Base-by-base conservation (phyloP, 2,797 vertebrate species). In the Craterocephalus amniculus region DNA sequence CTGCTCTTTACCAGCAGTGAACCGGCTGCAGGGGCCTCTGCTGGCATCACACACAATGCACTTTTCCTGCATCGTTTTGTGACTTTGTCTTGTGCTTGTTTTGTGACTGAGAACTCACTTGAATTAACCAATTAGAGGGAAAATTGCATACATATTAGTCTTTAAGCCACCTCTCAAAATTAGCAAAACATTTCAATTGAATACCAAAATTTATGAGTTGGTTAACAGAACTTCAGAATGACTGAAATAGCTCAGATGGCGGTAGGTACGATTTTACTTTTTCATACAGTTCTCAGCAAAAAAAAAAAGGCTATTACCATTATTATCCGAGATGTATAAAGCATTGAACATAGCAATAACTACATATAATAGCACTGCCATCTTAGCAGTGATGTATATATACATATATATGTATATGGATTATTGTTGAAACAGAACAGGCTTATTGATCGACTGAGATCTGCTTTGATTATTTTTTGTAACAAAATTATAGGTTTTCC, bases 301-400 rank as follows among this genome's bases (percentile, higher is more conserved):
- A 60, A 40, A 49, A 58, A 68, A n/a, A 60, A 40, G 43, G 16
- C 0, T 0, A 52, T 63, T 14, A n/a, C 11, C 0, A 1, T 0
- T 35, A 22, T 70, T 64, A 76, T 55, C 52, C 22, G n/a, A 65
- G 51, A 38, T 68, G 20, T 59, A 58, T 5, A 36, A 27, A 49
- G 22, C 0, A 51, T 4, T 49, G 13, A 29, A 59, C 13, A 52
- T 6, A 58, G 6, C 14, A 54, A 35, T 9, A 14, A 67, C 38
- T 45, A 6, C 13, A 29, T 31, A 22, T 20, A 13, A 59, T 32
- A 59, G 31, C 8, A 26, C 0, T 12, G 14, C 9, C 52, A 11
- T 2, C 31, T 34, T 36, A 34, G n/a, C 4, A 69, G 14, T 43
- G 36, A 9, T 32, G 26, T 57, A 22, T 66, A 36, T 6, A 4